Conservation (phyloP, 2,797 vertebrate species). For the Arremon brunneinucha region DNA sequence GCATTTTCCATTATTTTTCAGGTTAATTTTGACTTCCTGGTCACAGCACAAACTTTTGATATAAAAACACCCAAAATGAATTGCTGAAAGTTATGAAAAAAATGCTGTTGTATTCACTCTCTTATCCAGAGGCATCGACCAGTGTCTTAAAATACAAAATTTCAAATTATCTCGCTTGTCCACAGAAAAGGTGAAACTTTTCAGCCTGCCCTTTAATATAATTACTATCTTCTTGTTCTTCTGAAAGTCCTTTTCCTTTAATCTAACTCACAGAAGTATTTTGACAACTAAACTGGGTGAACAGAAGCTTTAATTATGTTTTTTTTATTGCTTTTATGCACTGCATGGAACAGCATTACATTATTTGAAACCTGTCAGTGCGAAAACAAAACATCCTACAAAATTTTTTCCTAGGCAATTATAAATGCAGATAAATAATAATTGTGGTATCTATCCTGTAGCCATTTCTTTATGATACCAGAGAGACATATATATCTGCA, state of each 20-base stretch:
- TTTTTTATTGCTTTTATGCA: slow-evolving; percentile 23
- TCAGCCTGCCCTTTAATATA: neutral
- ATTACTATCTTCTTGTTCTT: neutral
- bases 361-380: neutral
- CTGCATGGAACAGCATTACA: neutral
- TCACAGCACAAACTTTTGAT: neutral
- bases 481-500: neutral
- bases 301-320: slow-evolving; percentile 26
- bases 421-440: neutral
- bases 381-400: neutral
- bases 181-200: slow-evolving; percentile 6
- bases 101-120: neutral
- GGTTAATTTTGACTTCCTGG: neutral
- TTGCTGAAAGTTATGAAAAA: neutral
- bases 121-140: neutral
- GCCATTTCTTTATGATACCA: neutral
- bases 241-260: neutral
- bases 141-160: neutral
- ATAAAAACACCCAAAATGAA: neutral
- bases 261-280: neutral
- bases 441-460: neutral
- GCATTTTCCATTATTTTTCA: neutral
- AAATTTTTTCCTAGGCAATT: neutral
- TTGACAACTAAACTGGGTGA: slow-evolving; percentile 5
- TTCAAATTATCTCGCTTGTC: slow-evolving; percentile 2